A percentile compares a stretch with the other conserved stretches of the same genome.
Evolutionary conservation across 2,113 vertebrate species (phyloP).

Genomic region (Micronycteris hirsuta): DNA sequence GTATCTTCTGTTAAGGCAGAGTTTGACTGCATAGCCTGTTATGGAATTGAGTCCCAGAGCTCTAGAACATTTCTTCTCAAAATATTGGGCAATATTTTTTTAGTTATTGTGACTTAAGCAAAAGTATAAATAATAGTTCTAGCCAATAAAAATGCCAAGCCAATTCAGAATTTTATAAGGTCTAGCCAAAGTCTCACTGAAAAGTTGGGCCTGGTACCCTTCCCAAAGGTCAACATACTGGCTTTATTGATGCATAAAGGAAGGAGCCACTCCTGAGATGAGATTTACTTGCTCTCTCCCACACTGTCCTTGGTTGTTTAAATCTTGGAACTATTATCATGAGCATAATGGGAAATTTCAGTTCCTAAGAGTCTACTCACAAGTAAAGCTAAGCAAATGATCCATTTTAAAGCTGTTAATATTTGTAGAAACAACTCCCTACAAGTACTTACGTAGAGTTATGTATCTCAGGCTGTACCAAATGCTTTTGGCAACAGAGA

Average conservation of each 20-base stretch:
- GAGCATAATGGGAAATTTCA: conserved; percentile 14
- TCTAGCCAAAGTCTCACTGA: conserved; percentile 7
- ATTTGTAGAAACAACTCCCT: conserved; percentile 51
- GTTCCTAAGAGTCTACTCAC: conserved; percentile 23
- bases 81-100: not conserved
- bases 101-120: conserved; percentile 26
- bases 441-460: conserved; percentile 22
- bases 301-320: conserved; percentile 29
- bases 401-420: conserved; percentile 47
- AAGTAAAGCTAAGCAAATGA: conserved; percentile 43
- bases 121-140: not conserved
- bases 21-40: not conserved
- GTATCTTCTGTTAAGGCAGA: not conserved
- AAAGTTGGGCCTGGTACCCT: not conserved
- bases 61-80: conserved; percentile 35
- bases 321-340: conserved; percentile 44
- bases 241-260: conserved; percentile 3
- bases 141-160: not conserved
- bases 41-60: not conserved
- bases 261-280: not conserved
- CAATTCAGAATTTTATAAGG: not conserved
- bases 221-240: not conserved
- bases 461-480: not conserved
- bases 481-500: conserved; percentile 21
- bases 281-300: not conserved